phyloP scores from a whole-genome alignment of 2,888 invertebrate genomes.

The Patella pellucida region DNA sequence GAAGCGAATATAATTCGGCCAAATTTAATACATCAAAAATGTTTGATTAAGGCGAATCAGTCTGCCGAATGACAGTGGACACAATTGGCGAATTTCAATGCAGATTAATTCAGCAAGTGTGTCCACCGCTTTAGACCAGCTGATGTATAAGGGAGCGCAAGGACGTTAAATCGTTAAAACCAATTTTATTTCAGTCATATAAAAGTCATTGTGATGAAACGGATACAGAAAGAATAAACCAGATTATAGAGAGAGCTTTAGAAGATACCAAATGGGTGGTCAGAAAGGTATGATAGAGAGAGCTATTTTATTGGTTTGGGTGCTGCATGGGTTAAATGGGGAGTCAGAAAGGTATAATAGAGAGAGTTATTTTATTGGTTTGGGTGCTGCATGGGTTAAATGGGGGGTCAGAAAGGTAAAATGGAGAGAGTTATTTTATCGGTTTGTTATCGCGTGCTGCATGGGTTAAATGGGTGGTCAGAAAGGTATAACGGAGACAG shows the following conservation, averaged over 20 bases:
- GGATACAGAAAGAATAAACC: conserved; percentile 80
- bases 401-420: conserved; percentile 84
- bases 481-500: conserved; percentile 76
- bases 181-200: conserved; percentile 76
- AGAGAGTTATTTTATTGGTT: not conserved
- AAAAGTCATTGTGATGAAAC: conserved; percentile 83
- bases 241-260: conserved; percentile 81
- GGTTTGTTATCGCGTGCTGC: too few species aligned
- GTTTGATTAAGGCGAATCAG: too few species aligned
- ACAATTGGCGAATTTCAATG: too few species aligned
- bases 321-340: conserved; percentile 75
- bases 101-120: too few species aligned
- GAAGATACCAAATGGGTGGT: conserved; percentile 84
- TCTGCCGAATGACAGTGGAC: too few species aligned
- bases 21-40: too few species aligned
- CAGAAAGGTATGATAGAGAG: conserved; percentile 76
- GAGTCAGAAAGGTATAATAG: conserved; percentile 79
- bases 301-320: too few species aligned
- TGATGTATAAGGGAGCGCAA: too few species aligned
- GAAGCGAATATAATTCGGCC: too few species aligned
- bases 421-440: not conserved
- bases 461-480: conserved; percentile 78
- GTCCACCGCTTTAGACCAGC: too few species aligned
- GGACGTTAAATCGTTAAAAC: conserved; percentile 26
- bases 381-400: conserved; percentile 62